Conservation (phyloP, 2,888 invertebrate species). For the Altica lythri region DNA sequence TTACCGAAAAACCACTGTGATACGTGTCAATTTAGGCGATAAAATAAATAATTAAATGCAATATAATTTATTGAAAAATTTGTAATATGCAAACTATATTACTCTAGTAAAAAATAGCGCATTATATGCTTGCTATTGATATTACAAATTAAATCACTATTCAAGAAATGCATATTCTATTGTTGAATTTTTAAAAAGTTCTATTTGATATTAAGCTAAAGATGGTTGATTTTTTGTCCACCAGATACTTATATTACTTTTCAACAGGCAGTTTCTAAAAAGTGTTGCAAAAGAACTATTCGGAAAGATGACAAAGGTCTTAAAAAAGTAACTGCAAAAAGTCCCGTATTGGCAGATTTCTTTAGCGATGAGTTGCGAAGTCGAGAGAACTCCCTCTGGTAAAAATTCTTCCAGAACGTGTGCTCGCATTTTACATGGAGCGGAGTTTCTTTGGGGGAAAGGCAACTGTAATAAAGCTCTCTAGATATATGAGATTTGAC, state of each 20-base stretch:
- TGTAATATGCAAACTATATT: too few relatives aligned
- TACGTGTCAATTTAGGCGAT: too few relatives aligned
- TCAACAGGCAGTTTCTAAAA: neutral
- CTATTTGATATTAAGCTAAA: too few relatives aligned
- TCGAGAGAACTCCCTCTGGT: conserved; percentile 16
- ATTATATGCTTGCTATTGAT: too few relatives aligned
- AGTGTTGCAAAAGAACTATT: neutral
- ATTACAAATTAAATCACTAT: too few relatives aligned
- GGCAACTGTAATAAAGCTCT: conserved; percentile 46
- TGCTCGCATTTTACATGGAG: conserved; percentile 49
- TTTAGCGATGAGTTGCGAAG: conserved; percentile 32
- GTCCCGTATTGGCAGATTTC: conserved; percentile 29
- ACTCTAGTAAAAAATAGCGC: too few relatives aligned
- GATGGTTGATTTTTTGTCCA: too few relatives aligned
- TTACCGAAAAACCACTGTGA: too few relatives aligned
- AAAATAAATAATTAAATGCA: too few relatives aligned
- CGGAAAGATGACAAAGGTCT: neutral
- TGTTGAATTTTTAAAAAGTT: too few relatives aligned
- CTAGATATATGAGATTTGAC: conserved; percentile 43
- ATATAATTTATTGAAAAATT: too few relatives aligned
- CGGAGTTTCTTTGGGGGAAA: conserved; percentile 42
- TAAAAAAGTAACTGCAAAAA: conserved; percentile 7
- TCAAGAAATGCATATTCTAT: too few relatives aligned
- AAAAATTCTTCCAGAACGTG: conserved; percentile 38
- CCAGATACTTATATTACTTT: neutral